A percentile compares a stretch with the other conserved stretches of the same genome.
These are phyloP conservation scores for Haliclona indistincta DNA, from an alignment of 37 sponge, comb jelly and placozoan genomes.

Conservation along the genomic window DNA sequence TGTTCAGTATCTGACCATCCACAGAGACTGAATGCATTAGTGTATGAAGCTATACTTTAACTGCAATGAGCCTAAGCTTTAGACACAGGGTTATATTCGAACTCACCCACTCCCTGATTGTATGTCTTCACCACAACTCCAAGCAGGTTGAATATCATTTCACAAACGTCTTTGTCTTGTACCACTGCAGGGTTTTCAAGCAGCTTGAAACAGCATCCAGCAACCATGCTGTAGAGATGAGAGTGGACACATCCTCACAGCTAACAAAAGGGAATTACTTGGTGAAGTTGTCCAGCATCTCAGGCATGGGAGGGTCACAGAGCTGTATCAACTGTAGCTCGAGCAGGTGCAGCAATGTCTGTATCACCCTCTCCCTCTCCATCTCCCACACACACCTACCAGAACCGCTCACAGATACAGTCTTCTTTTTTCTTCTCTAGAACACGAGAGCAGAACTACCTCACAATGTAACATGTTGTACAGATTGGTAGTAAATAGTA, in stretches of 20 bases:
- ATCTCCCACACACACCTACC: constrained; percentile 42
- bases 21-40: not conserved
- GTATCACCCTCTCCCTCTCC: constrained; percentile 39
- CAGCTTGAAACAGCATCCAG: constrained; percentile 84
- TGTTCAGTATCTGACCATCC: no score
- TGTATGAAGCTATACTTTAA: not conserved
- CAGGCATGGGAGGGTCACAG: constrained; percentile 72
- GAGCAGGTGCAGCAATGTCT: constrained; percentile 33
- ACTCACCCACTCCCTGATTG: constrained; percentile 79
- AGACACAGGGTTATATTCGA: not conserved
- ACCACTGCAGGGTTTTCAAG: constrained; percentile 64
- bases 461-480: not conserved
- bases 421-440: constrained; percentile 52
- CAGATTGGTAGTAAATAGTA: not conserved
- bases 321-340: constrained; percentile 57
- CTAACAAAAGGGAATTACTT: constrained; percentile 18
- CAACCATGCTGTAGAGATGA: constrained; percentile 49
- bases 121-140: constrained; percentile 68
- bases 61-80: not conserved
- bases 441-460: not conserved
- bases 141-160: constrained; percentile 63
- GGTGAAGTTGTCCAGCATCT: constrained; percentile 61
- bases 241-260: constrained; percentile 5
- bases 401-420: not conserved
- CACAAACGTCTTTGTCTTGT: constrained; percentile 59